Evolutionary conservation across 2,888 invertebrate species (phyloP).

Genomic region (Tupiocoris notatus): DNA sequence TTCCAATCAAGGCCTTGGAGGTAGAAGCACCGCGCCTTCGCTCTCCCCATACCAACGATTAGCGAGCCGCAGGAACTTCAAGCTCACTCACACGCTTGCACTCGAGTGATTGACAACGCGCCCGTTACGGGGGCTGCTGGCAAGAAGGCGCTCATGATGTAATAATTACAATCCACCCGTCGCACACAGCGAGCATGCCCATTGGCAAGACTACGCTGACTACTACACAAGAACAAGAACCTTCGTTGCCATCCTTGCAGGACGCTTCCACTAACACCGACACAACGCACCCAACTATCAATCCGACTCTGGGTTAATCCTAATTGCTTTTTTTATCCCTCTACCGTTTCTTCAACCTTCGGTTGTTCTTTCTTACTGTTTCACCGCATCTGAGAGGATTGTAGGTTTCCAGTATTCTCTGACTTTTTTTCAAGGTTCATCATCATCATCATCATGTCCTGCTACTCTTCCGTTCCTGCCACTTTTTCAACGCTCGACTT

Average conservation of each 20-base stretch:
- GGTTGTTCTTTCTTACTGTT: not conserved
- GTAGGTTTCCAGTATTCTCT: conserved; percentile 17
- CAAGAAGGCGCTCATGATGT: conserved; percentile 31
- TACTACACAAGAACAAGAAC: not conserved
- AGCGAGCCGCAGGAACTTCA: not conserved
- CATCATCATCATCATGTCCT: not conserved
- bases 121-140: conserved; percentile 23
- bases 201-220: not conserved
- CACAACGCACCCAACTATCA: conserved; percentile 26
- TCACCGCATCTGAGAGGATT: not conserved
- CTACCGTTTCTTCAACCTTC: conserved; percentile 14
- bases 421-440: conserved; percentile 4
- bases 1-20: not conserved
- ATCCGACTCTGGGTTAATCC: conserved; percentile 39
- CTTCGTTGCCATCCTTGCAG: not conserved
- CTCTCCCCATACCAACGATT: not conserved
- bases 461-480: not conserved
- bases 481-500: not conserved
- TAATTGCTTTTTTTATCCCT: conserved; percentile 38
- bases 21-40: not conserved
- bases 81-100: not conserved
- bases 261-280: not conserved
- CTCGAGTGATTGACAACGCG: conserved; percentile 37
- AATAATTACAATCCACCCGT: conserved; percentile 36
- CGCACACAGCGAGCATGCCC: conserved; percentile 16